Base-by-base conservation (phyloP, 2,888 invertebrate genomes). In the Apocheima hispidaria region DNA sequence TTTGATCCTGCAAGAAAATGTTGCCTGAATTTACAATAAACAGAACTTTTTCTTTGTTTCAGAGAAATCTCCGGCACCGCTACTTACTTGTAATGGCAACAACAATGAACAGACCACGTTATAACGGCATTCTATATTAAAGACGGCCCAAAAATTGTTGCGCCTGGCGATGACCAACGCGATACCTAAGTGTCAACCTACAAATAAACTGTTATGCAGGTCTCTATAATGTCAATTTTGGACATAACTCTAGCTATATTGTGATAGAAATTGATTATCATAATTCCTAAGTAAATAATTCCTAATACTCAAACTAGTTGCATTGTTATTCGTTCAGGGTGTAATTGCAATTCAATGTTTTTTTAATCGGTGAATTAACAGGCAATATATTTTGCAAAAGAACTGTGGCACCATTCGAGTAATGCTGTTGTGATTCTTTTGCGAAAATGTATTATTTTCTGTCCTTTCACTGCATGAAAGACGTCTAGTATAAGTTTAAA, bases 21-120 rank as follows among this genome's bases (percentile, higher is more conserved):
- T 43, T 14, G n/a, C 14, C 2, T 30, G 26, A 14, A 38, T 23
- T 23, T 18, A 7, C n/a, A 10, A 14, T 61, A 44, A 28, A 54
- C 26, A 2, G 41, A 30, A n/a, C 28, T 63, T 52, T 60, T 60
- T 48, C 63, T 48, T 51, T 6, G 49, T 85, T 87, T 53, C 86
- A 87, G 87, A 82, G 61, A 81, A 77, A 66, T 64, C 66, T n/a
- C 69, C 81, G 20, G 73, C 66, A 30, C 73, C 71, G 35, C 72
- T 81, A 61, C 75, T 76, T 54, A 70, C 55, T 18, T 61, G 54
- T 20, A 84, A 83, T 59, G 78, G 78, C 62, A 71, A 70, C 53
- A 61, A 60, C 52, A 71, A 72, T 62, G 66, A 71, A 40, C 77
- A 77, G 65, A 71, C 78, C 53, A 49, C 72, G 21, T 78, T 79